Base-by-base conservation (phyloP, 2,113 vertebrate genomes). In the Lycocorax pyrrhopterus region DNA sequence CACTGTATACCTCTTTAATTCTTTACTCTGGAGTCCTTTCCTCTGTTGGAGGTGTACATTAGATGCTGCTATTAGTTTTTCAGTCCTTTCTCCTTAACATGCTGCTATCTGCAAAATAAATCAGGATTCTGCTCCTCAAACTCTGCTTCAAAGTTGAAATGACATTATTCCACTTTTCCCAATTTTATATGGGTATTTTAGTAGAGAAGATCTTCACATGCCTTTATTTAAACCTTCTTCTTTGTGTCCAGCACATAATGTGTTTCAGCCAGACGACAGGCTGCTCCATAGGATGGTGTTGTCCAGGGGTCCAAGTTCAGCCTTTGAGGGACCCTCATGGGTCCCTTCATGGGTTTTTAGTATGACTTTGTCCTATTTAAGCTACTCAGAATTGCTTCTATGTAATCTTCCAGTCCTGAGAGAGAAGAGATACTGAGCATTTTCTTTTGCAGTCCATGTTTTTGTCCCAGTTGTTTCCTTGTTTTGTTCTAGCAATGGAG, bases 311-410 rank as follows among this genome's bases (percentile, higher is more conserved):
- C 46, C 1, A 2, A 53, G 18, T 60, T 90, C 41, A 47, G 72
- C 79, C 55, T 71, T 37, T 0, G 0, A 25, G 43, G 19, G 20
- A 30, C 25, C 16, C 51, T 26, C 19, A 11, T 10, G 23, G 33
- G 10, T 26, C 13, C 4, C 46, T 60, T n/a, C 30, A 26, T 21
- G n/a, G 30, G 12, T 29, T 87, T 89, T 91, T 49, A 32, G 49
- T 47, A 56, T 32, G 32, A 84, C 29, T 75, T 89, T 55, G 16
- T 76, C 41, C 21, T 63, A 37, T 83, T 66, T 53, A 74, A 80
- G 32, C 21, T 84, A 25, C 44, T 87, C 18, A 59, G 26, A 66
- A 69, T 58, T 79, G 30, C 33, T 76, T 75, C 30, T 53, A 1
- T 82, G 16, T 91, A 43, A 44, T 78, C 27, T 78, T 49, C 5